Evolutionary conservation across 1,140 invertebrate species (phyloP), one percentile per base, ranked within the genome.

Genomic region (Drosophila tropicalis): DNA sequence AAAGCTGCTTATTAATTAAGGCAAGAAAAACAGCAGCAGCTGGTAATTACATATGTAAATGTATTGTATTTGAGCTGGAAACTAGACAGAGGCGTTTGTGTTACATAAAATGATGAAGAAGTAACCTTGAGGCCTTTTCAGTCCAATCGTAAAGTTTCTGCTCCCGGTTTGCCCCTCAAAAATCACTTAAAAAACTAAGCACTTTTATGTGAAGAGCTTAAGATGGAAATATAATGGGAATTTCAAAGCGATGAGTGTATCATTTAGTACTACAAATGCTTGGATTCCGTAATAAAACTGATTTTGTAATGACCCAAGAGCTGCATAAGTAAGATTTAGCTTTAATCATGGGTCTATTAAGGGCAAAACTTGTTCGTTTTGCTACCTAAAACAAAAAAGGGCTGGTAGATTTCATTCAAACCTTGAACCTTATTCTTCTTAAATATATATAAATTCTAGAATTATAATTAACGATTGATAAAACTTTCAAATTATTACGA

Each of bases 11-110:
- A 69, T 72, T 72, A 65, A 72, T 60, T 51, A 51, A 51, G 44
- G 44, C 44, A 64, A 29, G 13, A 39, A 19, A 36, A 36, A 58
- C 67, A 69, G 66, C 64, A 40, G 36, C 64, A 40, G 36, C 22
- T 36, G 54, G 79, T 61, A 72, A 81, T 81, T 70, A 85, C 77
- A 67, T 75, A 86, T 86, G 79, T 79, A 83, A 86, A 86, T 86
- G 63, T 64, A 62, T 15, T 10, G 29, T 51, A 22, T 51, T 51
- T 51, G 10, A 51, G 44, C 3, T 51, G 7, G 72, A 87, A 87
- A 81, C 41, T 56, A 61, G 9, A 29, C 65, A 68, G 58, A 75
- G 72, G 66, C 60, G 54, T 64, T 54, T 60, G 17, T 36, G 57
- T 74, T 68, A 60, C 75, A 44, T 60, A 76, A 70, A 61, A 47